Conservation (phyloP, 2,888 invertebrate genomes). For the Parasteatoda lunata region DNA sequence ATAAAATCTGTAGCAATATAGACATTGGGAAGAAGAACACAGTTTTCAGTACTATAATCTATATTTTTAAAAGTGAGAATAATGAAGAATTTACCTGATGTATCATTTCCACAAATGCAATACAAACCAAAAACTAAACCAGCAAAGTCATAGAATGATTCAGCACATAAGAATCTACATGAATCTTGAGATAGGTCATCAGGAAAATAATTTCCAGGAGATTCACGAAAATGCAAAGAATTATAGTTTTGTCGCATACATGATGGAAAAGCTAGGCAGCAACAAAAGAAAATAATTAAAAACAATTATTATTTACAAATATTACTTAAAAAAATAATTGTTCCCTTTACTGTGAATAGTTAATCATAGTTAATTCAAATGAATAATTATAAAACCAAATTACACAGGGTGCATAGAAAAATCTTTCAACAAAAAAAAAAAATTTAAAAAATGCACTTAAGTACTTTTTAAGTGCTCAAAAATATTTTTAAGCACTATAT, state of each 20-base stretch:
- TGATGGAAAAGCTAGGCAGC: conserved; percentile 9
- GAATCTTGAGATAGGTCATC: conserved; percentile 35
- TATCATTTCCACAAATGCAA: conserved; percentile 54
- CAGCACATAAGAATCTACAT: conserved; percentile 47
- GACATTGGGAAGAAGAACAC: background rate
- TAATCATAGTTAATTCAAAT: too few species aligned
- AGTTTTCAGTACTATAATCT: background rate
- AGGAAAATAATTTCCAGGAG: conserved; percentile 40
- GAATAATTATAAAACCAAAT: too few species aligned
- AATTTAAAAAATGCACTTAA: too few species aligned
- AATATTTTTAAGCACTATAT: too few species aligned
- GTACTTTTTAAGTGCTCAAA: too few species aligned
- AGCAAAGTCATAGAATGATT: conserved; percentile 27
- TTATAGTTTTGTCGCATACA: conserved; percentile 29
- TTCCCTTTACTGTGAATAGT: too few species aligned
- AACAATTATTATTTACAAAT: too few species aligned
- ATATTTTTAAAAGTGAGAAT: background rate
- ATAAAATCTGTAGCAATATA: background rate
- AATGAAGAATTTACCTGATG: conserved; percentile 9
- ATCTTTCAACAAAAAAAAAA: too few species aligned
- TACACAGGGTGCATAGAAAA: too few species aligned
- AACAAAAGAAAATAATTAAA: too few species aligned
- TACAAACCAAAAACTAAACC: conserved; percentile 36
- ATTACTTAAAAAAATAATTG: too few species aligned
- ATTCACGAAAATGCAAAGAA: conserved; percentile 39